Conservation (phyloP, 2,888 invertebrate species). For the Cephus nigrinus region DNA sequence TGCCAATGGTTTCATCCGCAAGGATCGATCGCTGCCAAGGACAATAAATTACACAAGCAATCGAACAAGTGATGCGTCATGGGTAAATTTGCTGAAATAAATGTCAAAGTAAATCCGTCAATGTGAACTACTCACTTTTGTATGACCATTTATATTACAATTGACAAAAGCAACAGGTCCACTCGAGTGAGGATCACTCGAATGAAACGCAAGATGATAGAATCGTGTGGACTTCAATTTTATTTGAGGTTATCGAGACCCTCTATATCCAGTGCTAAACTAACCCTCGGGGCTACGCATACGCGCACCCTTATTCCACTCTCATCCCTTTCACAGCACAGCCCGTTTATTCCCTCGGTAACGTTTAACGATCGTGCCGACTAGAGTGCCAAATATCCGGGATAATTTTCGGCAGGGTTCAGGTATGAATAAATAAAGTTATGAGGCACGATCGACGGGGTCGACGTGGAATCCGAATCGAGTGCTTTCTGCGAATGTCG, state of each 20-base stretch:
- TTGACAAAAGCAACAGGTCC: neutral
- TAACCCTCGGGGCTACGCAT: neutral
- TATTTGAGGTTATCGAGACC: neutral
- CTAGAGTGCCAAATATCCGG: neutral
- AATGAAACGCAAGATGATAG: neutral
- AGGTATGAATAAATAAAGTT: neutral
- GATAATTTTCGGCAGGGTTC: neutral
- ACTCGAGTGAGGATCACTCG: neutral
- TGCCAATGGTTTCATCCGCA: constrained; percentile 42
- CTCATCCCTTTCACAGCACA: neutral
- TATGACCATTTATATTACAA: neutral
- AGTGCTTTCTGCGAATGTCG: neutral
- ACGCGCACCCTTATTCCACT: neutral
- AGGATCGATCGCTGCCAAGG: neutral
- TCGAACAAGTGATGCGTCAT: neutral
- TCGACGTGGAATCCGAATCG: neutral
- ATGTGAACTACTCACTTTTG: neutral
- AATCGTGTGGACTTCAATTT: neutral
- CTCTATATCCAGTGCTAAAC: neutral
- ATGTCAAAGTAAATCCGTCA: neutral
- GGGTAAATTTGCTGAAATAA: neutral
- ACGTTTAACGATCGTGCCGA: neutral
- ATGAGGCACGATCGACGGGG: neutral
- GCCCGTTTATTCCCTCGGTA: neutral
- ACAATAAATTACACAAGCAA: neutral